These are phyloP conservation scores for Thalassophryne amazonica DNA, from an alignment of 2,797 vertebrate species.

Conservation along the genomic window DNA sequence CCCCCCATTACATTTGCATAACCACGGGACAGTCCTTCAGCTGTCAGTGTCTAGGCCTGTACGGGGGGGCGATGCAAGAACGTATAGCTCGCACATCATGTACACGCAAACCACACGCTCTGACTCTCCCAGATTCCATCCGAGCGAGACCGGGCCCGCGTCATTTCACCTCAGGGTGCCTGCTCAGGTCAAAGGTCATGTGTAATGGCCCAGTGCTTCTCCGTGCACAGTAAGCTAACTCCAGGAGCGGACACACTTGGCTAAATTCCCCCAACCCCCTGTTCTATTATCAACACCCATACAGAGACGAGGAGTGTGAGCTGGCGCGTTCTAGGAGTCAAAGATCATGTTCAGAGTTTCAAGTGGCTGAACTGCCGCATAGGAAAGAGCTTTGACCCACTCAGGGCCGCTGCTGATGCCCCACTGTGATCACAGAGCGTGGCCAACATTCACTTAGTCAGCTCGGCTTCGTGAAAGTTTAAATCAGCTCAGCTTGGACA, in stretches of 20 bases:
- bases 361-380: conserved; percentile 22
- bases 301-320: conserved; percentile 54
- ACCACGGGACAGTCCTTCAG: conserved; percentile 67
- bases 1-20: conserved; percentile 67
- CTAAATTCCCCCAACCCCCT: conserved; percentile 42
- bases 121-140: conserved; percentile 69
- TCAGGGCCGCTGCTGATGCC: neutral
- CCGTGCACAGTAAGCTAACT: conserved; percentile 79
- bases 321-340: conserved; percentile 10
- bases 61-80: conserved; percentile 43
- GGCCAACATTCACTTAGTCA: neutral
- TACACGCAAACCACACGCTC: conserved; percentile 21
- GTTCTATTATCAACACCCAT: conserved; percentile 58
- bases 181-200: conserved; percentile 77
- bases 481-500: neutral
- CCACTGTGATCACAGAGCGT: neutral
- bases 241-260: conserved; percentile 76
- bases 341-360: conserved; percentile 34
- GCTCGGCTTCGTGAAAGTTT: neutral
- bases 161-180: conserved; percentile 83
- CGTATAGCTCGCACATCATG: conserved; percentile 26
- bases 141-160: conserved; percentile 80
- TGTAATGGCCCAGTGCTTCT: conserved; percentile 83
- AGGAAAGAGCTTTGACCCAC: neutral
- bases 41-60: neutral